Evolutionary conservation across 1,140 invertebrate species (phyloP).

Genomic region (Antheraea pernyi): DNA sequence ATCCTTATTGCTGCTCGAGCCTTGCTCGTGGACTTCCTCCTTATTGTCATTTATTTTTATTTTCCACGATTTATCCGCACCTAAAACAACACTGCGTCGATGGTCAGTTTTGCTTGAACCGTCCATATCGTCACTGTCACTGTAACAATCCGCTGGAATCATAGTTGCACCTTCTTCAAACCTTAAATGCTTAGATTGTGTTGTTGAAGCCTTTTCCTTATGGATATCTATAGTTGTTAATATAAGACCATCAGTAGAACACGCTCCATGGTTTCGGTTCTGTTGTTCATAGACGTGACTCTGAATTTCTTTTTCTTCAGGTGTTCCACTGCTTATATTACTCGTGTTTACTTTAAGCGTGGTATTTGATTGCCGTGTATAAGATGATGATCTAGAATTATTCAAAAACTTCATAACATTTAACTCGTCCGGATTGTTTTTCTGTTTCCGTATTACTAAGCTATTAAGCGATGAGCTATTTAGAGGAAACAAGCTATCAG

Average conservation of each 20-base stretch:
- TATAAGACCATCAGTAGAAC: background rate
- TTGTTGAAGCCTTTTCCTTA: background rate
- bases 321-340: background rate
- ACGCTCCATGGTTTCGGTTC: background rate
- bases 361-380: background rate
- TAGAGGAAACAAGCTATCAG: constrained; percentile 1
- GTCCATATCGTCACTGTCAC: constrained; percentile 18
- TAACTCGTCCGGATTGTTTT: constrained; percentile 22
- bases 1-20: constrained; percentile 8
- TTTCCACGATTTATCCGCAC: constrained; percentile 8
- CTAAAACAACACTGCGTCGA: constrained; percentile 25
- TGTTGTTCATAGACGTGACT: constrained; percentile 39
- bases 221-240: background rate
- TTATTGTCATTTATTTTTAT: constrained; percentile 1
- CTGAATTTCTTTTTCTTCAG: constrained; percentile 49
- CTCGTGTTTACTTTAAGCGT: background rate
- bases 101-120: constrained; percentile 12
- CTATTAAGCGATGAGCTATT: background rate
- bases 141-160: constrained; percentile 28
- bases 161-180: constrained; percentile 48
- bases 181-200: constrained; percentile 40
- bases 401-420: constrained; percentile 34
- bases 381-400: constrained; percentile 21
- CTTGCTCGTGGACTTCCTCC: constrained; percentile 12
- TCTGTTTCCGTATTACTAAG: background rate